phyloP scores from a whole-genome alignment of 2,113 vertebrate species.

The Corapipo altera region DNA sequence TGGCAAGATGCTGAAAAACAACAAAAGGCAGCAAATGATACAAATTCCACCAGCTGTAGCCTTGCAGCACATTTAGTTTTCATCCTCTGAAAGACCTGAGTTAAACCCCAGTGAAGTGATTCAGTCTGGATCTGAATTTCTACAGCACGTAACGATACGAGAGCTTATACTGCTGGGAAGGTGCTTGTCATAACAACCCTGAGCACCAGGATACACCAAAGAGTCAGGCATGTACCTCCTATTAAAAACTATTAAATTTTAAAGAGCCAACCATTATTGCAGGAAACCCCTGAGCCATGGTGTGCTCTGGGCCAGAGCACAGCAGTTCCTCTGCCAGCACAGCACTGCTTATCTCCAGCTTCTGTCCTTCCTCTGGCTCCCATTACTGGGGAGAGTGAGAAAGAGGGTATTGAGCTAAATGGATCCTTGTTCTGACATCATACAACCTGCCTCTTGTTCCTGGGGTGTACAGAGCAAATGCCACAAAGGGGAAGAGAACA shows the following conservation, averaged over 20 bases:
- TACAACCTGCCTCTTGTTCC: fast-evolving
- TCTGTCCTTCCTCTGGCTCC: not conserved
- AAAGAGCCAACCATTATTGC: not conserved
- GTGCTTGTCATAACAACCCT: not conserved
- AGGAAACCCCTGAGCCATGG: not conserved
- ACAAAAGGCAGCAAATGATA: not conserved
- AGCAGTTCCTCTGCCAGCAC: not conserved
- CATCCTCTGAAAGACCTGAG: not conserved
- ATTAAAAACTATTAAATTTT: not conserved
- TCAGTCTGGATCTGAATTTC: not conserved
- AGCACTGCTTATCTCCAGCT: not conserved
- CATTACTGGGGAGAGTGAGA: not conserved
- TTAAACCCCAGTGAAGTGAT: not conserved
- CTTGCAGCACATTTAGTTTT: not conserved
- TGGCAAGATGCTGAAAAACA: not conserved
- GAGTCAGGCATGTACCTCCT: not conserved
- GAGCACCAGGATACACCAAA: not conserved
- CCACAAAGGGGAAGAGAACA: not conserved
- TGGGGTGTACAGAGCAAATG: not conserved
- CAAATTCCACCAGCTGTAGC: not conserved
- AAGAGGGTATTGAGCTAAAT: not conserved
- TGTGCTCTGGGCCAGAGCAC: not conserved
- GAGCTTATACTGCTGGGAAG: not conserved
- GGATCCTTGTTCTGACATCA: not conserved
- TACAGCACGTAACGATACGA: not conserved